Percentiles rank a stretch among this genome's conserved stretches.
These are phyloP conservation scores for Megathymus violae DNA, from an alignment of 1,140 invertebrate species.

Conservation along the genomic window DNA sequence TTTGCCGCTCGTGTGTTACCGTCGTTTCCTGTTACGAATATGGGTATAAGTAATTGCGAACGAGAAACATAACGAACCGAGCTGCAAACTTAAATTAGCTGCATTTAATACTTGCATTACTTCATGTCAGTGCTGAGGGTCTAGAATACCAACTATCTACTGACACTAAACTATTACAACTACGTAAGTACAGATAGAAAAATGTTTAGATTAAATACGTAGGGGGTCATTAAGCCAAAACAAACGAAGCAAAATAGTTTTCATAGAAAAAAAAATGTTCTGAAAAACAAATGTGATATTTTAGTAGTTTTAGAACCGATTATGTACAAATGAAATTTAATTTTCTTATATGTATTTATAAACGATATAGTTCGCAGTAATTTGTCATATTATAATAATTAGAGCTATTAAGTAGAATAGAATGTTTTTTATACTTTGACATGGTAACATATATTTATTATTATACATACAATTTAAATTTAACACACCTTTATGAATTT, in stretches of 20 bases:
- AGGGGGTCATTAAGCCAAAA: not conserved
- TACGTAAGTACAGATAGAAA: not conserved
- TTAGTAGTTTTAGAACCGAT: not conserved
- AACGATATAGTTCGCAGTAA: not conserved
- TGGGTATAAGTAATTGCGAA: not conserved
- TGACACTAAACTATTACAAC: not conserved
- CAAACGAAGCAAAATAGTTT: not conserved
- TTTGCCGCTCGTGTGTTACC: not conserved
- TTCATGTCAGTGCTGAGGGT: not conserved
- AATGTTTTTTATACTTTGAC: not conserved
- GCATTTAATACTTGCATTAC: not conserved
- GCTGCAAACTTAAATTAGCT: constrained; percentile 2
- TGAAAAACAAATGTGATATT: not conserved
- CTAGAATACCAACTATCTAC: constrained; percentile 1
- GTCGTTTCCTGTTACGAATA: not conserved
- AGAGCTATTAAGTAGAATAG: not conserved
- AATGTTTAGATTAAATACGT: not conserved
- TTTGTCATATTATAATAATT: not conserved
- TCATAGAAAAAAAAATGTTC: not conserved
- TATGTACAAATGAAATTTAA: not conserved
- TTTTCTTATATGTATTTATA: not conserved
- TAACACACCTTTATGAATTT: no score
- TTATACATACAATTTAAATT: no score
- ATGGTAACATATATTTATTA: no score
- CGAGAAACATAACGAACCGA: not conserved